Evolutionary conservation across 2,888 invertebrate genomes (phyloP).

Genomic region (Margaritifera margaritifera): DNA sequence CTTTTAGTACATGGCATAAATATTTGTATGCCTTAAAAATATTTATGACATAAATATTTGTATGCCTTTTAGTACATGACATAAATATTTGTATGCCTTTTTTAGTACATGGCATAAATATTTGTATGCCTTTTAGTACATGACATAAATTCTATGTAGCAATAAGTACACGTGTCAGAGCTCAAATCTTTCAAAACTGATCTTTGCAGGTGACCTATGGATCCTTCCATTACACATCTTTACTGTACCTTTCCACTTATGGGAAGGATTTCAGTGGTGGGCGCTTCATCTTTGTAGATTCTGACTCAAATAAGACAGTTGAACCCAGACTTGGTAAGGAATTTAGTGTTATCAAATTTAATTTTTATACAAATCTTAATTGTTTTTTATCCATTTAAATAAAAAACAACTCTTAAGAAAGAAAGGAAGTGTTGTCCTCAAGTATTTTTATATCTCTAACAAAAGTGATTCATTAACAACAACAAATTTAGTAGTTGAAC

Average conservation of each 20-base stretch:
- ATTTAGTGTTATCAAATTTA: not conserved
- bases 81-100: no score
- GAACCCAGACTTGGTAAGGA: conserved; percentile 81
- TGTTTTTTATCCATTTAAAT: no score
- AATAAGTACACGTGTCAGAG: not conserved
- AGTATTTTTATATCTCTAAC: no score
- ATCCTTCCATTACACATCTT: conserved; percentile 89
- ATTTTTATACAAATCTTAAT: no score
- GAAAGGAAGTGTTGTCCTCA: no score
- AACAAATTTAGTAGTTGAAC: no score
- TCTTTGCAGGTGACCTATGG: conserved; percentile 84
- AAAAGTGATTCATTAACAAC: no score
- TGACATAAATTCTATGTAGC: not conserved
- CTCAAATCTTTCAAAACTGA: not conserved
- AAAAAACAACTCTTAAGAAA: no score
- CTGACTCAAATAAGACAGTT: conserved; percentile 78
- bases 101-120: no score
- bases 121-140: conserved; percentile 2
- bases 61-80: no score
- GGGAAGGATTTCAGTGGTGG: conserved; percentile 87
- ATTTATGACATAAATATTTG: no score
- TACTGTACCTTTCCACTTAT: conserved; percentile 86
- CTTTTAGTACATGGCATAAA: conserved; percentile 1
- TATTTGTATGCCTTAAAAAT: no score
- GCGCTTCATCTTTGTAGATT: conserved; percentile 85